A percentile compares a stretch with the other conserved stretches of the same genome.
Evolutionary conservation across 2,888 invertebrate genomes (phyloP).

Genomic region (Xanthorhoe designata): DNA sequence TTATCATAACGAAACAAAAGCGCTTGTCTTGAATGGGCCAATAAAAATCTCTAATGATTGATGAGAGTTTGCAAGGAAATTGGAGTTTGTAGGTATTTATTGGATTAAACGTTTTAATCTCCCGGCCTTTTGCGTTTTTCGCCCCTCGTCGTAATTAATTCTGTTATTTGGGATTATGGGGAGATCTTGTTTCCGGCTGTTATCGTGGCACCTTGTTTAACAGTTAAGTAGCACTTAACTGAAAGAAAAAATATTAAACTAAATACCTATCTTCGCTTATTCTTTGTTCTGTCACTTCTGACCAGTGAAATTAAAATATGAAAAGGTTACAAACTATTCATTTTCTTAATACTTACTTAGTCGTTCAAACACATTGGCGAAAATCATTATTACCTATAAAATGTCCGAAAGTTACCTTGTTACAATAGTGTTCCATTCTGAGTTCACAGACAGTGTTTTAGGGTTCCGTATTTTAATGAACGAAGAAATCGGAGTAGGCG

Average conservation of each 20-base stretch:
- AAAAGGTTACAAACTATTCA: too few species aligned
- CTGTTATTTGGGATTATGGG: conserved; percentile 64
- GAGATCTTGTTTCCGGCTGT: conserved; percentile 24
- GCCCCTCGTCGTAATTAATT: conserved; percentile 67
- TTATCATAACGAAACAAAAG: conserved; percentile 36
- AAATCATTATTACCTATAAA: too few species aligned
- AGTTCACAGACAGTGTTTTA: too few species aligned
- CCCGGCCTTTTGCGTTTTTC: conserved; percentile 59
- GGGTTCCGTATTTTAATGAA: background rate
- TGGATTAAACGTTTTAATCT: conserved; percentile 68
- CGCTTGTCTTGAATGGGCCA: conserved; percentile 41
- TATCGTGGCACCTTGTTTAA: background rate
- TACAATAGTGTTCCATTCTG: too few species aligned
- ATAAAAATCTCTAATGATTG: conserved; percentile 69
- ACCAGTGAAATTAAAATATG: background rate
- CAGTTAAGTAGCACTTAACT: background rate
- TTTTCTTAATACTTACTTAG: too few species aligned
- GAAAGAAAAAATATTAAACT: background rate
- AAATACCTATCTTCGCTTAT: too few species aligned
- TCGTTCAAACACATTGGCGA: too few species aligned
- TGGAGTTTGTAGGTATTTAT: conserved; percentile 64
- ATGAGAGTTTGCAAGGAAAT: conserved; percentile 62
- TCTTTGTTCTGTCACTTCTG: too few species aligned
- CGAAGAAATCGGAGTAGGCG: background rate
- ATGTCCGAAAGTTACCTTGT: too few species aligned